These are phyloP conservation scores for Gonatopus flavifemur DNA, from an alignment of 1,140 invertebrate genomes.

Conservation along the genomic window DNA sequence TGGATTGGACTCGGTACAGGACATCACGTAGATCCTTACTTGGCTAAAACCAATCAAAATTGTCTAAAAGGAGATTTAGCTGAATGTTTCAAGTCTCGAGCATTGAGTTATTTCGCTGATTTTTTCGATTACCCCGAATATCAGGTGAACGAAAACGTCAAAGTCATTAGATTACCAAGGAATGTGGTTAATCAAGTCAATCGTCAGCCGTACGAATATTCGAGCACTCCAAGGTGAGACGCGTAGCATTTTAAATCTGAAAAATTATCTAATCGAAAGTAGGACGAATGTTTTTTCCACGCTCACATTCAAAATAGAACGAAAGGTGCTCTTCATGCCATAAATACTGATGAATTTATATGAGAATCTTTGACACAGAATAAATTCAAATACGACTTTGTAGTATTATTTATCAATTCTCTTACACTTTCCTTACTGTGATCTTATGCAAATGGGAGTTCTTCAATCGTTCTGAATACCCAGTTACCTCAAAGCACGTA, in stretches of 20 bases:
- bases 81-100: conserved; percentile 79
- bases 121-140: conserved; percentile 67
- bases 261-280: too few species aligned
- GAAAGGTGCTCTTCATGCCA: too few species aligned
- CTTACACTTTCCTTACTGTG: too few species aligned
- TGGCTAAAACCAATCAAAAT: conserved; percentile 69
- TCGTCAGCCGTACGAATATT: conserved; percentile 66
- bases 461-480: too few species aligned
- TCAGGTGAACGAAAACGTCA: conserved; percentile 68
- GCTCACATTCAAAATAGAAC: too few species aligned
- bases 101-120: conserved; percentile 71
- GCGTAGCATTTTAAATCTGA: too few species aligned
- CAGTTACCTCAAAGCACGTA: too few species aligned
- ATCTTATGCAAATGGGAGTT: too few species aligned
- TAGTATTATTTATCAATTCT: too few species aligned
- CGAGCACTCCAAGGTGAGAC: conserved; percentile 61
- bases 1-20: conserved; percentile 74
- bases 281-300: background rate
- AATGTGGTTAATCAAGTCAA: conserved; percentile 61
- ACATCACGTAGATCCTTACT: conserved; percentile 72
- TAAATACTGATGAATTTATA: too few species aligned
- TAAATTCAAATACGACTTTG: too few species aligned
- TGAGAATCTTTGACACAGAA: too few species aligned
- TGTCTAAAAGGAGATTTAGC: conserved; percentile 75
- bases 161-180: conserved; percentile 67